These are phyloP conservation scores for Solenopsis invicta DNA, from an alignment of 1,140 invertebrate genomes.

Conservation along the genomic window DNA sequence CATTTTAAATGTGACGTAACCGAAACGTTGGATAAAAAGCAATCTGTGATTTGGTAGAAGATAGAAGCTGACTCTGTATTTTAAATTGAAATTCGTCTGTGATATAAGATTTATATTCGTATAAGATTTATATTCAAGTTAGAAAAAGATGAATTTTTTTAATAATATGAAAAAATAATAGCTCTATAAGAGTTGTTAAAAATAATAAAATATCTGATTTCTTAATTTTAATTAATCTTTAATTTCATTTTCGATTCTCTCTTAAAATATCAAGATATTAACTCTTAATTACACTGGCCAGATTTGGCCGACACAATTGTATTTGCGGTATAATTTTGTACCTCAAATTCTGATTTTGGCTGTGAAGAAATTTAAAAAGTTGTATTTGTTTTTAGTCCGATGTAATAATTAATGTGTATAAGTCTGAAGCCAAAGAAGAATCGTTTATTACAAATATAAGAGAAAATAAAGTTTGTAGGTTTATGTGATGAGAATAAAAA, in stretches of 20 bases:
- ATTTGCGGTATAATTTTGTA: too few relatives aligned
- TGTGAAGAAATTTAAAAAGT: too few relatives aligned
- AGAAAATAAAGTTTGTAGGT: too few relatives aligned
- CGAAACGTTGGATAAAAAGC: slow-evolving; percentile 4
- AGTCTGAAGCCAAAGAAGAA: too few relatives aligned
- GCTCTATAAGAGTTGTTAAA: neutral
- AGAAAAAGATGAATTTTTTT: neutral
- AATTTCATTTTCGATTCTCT: neutral
- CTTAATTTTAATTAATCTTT: neutral
- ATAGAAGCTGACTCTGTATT: neutral
- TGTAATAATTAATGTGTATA: too few relatives aligned
- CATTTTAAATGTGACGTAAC: slow-evolving; percentile 27
- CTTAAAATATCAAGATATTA: neutral
- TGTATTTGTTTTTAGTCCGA: too few relatives aligned
- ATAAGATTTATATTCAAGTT: neutral
- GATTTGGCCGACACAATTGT: too few relatives aligned
- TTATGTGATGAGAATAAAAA: too few relatives aligned
- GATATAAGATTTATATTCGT: neutral
- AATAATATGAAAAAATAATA: slow-evolving; percentile 6
- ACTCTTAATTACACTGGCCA: neutral
- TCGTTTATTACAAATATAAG: too few relatives aligned
- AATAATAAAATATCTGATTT: neutral
- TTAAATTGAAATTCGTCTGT: neutral
- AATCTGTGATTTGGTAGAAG: neutral
- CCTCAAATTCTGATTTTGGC: too few relatives aligned